Evolutionary conservation across 2,888 invertebrate genomes (phyloP), one percentile per base, ranked within the genome.

Genomic region (Clunio marinus): DNA sequence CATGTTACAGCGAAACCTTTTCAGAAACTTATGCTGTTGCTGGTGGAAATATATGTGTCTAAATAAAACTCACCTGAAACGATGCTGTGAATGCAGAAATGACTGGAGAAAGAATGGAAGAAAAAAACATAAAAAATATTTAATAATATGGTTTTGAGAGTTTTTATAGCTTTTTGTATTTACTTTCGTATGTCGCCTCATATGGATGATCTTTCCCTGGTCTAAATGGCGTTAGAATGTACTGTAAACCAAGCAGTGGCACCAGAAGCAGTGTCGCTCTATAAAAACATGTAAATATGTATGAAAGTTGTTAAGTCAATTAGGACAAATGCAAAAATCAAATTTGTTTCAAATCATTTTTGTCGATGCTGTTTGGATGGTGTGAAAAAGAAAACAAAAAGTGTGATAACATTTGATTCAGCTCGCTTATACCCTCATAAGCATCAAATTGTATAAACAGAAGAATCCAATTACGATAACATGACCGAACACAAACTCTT

Each of bases 191-290:
- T 72, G 85, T 83, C 71, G 85, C 83, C 79, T 89, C 89, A 86
- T 87, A 89, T 72, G 86, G 81, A 75, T 86, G 87, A 72, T 82
- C 82, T 63, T 83, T 84, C 71, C 83, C 83, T 71, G 84, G 96
- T 71, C 91, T 85, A 79, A 93, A 91, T 22, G 93, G 92, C 72
- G 91, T 91, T 71, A 95, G 83, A 74, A 96, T 83, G 78, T 92
- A 96, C 80, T 96, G 94, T 67, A 96, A 83, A 1, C 96, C 96
- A 70, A 96, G 82, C 72, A 96, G 82, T 27, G 96, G 96, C 70
- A 96, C 91, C 75, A 96, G 83, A 72, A 96, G 84, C 74, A 95
- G 82, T 0, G 93, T 94, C 63, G 94, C 96, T 73, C 91, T 86
- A 27, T 41, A 60, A 17, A 37, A 58, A 57, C n/a, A 17, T 15